Conservation (phyloP, 2,888 invertebrate species). For the Spilosoma lubricipeda region DNA sequence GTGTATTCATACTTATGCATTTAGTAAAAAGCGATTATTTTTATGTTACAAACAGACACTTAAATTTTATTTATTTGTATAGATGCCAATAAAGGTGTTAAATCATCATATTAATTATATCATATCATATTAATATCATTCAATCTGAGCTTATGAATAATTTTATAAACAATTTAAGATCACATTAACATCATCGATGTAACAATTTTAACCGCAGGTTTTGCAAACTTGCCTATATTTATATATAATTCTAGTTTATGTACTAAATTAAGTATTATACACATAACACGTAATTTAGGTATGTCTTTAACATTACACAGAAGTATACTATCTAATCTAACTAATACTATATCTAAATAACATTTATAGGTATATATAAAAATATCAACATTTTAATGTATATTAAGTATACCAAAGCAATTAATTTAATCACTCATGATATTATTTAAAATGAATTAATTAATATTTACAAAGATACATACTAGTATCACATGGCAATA, state of each 20-base stretch:
- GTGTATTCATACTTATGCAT: too few species aligned
- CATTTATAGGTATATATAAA: neutral
- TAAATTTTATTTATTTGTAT: too few species aligned
- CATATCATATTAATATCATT: neutral
- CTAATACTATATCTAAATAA: constrained; percentile 2
- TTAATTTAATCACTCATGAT: constrained; percentile 43
- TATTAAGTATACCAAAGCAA: constrained; percentile 24
- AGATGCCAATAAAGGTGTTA: too few species aligned
- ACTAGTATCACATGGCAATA: constrained; percentile 56
- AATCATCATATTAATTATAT: too few species aligned
- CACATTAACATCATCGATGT: neutral
- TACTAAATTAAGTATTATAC: constrained; percentile 32
- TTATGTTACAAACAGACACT: too few species aligned
- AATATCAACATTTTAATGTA: constrained; percentile 16
- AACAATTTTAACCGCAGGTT: neutral
- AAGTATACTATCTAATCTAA: neutral
- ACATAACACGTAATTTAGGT: constrained; percentile 20
- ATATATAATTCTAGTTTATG: constrained; percentile 9
- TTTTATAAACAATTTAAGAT: neutral
- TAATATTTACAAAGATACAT: constrained; percentile 41
- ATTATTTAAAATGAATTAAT: constrained; percentile 18
- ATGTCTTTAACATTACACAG: constrained; percentile 4
- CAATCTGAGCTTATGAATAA: neutral
- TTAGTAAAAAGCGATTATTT: too few species aligned
- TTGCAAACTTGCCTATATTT: neutral